Base-by-base conservation (phyloP, 2,888 invertebrate species). In the Caenorhabditis virilis region DNA sequence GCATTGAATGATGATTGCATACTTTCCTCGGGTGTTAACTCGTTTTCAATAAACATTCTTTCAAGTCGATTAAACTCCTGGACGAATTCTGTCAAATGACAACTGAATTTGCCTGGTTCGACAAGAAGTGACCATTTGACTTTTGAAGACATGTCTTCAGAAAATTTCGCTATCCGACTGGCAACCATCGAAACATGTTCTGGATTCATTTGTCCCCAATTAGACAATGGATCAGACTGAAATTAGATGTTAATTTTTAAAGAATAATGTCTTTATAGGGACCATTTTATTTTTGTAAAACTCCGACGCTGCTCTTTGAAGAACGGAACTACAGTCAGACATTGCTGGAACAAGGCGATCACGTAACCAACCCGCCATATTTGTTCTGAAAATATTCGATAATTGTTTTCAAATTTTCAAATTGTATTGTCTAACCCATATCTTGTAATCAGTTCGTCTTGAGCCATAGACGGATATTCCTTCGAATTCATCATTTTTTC, bases 71-170 rank as follows among this genome's bases (percentile, higher is more conserved):
- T 69, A 64, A 69, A 80, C 45, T 80, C 79, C 25, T 59, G 58
- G 36, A 74, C 53, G 52, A 78, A 79, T 36, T 72, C 75, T 38
- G 76, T 68, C 15, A 80, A 62, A 53, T 80, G 78, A 9, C 78
- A 78, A 26, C 72, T 69, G 52, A 78, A 71, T 30, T 68, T 74
- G 36, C 80, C 80, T 6, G 80, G 80, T 41, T 80, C 74, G 9
- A 78, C 69, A 3, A 80, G 68, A 30, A 80, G 36, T 22, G 78
- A 77, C 76, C 76, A 80, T 30, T 66, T 62, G 18, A 80, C 75
- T 57, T 69, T 64, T 7, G 49, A 47, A 2, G 63, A 42, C 70
- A 76, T 76, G 18, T 72, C 63, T 5, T 69, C 63, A 2, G 67
- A 60, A 26, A 71, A 68, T 41, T 62, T 61, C 11, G 63, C 50